Base-by-base conservation (phyloP, 2,888 invertebrate genomes). In the Tuberolachnus salignus region DNA sequence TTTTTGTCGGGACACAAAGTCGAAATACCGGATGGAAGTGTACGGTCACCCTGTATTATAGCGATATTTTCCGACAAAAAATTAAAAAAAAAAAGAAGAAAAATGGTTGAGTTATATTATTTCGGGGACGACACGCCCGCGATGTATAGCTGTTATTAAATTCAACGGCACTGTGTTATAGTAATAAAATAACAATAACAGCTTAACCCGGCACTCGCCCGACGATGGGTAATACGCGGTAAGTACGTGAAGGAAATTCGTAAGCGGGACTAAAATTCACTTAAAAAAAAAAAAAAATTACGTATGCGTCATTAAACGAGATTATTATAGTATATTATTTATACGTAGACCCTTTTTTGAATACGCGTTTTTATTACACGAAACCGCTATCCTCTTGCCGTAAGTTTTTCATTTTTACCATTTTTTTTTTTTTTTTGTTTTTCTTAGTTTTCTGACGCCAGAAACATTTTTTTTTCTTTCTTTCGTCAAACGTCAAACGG, bases 161-260 rank as follows among this genome's bases (percentile, higher is more conserved):
- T 63, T 73, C 49, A 69, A 63, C 51, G n/a, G 51, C 73, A 51
- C 51, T 34, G 63, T 63, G 16, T 53, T 63, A 34, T 34, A 34
- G 34, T 34, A 51, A 74, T 53, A 63, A 23, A 74, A 66, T 66
- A 74, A 74, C 55, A 66, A 66, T 66, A 74, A 74, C 74, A 23
- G 66, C 26, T n/a, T 59, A 19, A 4, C 42, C 26, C 13, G 6
- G 44, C 23, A 26, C 46, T 26, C 11, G 44, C 10, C 55, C 1
- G 34, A 34, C 34, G 3, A 34, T 34, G 6, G 3, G 6, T 34
- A 34, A 4, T 4, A 34, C 34, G 67, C 23, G 10, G 46, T 19
- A 34, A 44, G 66, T 57, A 75, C 75, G 75, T 75, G 75, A 67
- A 57, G 57, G 51, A 75, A 75, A 75, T 75, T 49, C 66, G 66